These are phyloP conservation scores for Mola mola DNA, from an alignment of 2,113 vertebrate species.

Conservation along the genomic window DNA sequence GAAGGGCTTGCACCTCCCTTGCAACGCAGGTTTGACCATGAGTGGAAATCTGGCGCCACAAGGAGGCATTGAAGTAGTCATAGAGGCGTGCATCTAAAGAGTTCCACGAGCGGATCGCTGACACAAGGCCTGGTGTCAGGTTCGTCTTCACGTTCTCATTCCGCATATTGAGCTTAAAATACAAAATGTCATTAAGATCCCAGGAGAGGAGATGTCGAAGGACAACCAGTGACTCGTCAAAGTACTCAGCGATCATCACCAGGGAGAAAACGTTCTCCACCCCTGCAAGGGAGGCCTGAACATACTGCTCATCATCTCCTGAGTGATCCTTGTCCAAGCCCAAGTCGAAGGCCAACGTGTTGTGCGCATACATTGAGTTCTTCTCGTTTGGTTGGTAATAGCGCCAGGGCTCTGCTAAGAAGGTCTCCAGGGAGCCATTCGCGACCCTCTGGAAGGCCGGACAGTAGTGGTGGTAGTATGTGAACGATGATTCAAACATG, in stretches of 20 bases:
- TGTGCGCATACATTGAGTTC: conserved; percentile 86
- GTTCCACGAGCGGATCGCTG: conserved; percentile 85
- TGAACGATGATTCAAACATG: conserved; percentile 92
- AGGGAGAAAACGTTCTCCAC: conserved; percentile 85
- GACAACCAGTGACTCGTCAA: conserved; percentile 89
- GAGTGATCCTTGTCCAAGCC: conserved; percentile 85
- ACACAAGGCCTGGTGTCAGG: conserved; percentile 68
- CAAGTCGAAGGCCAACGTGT: conserved; percentile 87
- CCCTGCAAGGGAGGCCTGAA: conserved; percentile 77
- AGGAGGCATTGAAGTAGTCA: conserved; percentile 86
- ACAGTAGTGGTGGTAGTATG: conserved; percentile 88
- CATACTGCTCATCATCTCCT: conserved; percentile 68
- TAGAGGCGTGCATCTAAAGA: conserved; percentile 84
- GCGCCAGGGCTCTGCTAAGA: conserved; percentile 80
- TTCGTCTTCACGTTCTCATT: conserved; percentile 78
- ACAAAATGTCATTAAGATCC: conserved; percentile 88
- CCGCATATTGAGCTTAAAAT: conserved; percentile 89
- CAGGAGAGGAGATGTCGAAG: conserved; percentile 86
- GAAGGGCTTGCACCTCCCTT: conserved; percentile 82
- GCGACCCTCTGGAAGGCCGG: conserved; percentile 85
- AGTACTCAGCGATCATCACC: conserved; percentile 90
- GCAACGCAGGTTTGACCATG: conserved; percentile 82
- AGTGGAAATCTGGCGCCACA: conserved; percentile 83
- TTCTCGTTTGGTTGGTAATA: conserved; percentile 86
- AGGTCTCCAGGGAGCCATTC: conserved; percentile 85